Percentiles rank a stretch among this genome's conserved stretches.
These are phyloP conservation scores for Barnardius zonarius DNA, from an alignment of 2,113 vertebrate species.

Conservation along the genomic window DNA sequence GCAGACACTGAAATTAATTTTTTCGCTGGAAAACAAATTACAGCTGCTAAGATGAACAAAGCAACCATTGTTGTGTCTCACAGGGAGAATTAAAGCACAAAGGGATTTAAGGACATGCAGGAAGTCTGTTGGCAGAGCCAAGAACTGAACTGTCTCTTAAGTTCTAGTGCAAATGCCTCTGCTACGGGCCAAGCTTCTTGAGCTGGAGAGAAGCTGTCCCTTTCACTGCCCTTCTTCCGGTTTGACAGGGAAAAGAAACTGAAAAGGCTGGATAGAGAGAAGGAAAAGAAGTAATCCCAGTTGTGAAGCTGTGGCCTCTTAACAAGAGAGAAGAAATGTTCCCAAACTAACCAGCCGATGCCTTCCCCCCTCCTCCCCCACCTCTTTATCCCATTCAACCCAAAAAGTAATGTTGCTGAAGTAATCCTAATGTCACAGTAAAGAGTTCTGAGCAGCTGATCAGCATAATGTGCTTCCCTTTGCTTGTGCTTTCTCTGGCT, in stretches of 20 bases:
- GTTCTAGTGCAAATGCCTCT: constrained; percentile 4
- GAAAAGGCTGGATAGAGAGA: constrained; percentile 42
- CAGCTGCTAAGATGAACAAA: constrained; percentile 34
- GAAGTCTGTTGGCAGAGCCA: constrained; percentile 42
- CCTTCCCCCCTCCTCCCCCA: neutral
- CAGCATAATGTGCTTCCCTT: constrained; percentile 34
- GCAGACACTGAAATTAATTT: neutral
- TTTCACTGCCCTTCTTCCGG: constrained; percentile 50
- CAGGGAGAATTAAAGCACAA: neutral
- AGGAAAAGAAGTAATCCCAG: constrained; percentile 42
- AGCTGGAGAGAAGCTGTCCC: constrained; percentile 21
- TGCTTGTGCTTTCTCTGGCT: neutral
- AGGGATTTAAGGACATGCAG: neutral
- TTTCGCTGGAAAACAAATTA: neutral
- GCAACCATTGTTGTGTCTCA: neutral
- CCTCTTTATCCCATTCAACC: neutral
- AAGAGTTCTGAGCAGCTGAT: constrained; percentile 14
- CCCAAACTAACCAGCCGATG: constrained; percentile 32
- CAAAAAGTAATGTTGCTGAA: constrained; percentile 49
- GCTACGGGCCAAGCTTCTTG: constrained; percentile 1
- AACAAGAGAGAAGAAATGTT: constrained; percentile 41
- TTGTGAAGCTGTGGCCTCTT: constrained; percentile 23
- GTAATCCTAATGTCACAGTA: constrained; percentile 50
- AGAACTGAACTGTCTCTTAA: neutral
- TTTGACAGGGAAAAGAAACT: constrained; percentile 28